Conservation (phyloP, 2,888 invertebrate genomes). For the Agonopterix heracliana region DNA sequence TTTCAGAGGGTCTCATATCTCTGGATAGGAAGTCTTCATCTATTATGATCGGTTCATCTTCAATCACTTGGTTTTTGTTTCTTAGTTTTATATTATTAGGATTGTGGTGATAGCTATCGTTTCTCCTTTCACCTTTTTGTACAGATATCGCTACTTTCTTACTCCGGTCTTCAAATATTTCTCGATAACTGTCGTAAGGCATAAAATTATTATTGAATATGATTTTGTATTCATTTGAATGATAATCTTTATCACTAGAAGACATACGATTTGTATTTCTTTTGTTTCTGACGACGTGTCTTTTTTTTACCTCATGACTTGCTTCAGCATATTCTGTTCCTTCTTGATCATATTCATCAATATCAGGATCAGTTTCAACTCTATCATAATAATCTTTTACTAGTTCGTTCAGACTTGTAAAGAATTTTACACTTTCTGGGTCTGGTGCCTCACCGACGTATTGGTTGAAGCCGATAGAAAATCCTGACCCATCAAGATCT, state of each 20-base stretch:
- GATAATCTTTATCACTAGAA: constrained; percentile 29
- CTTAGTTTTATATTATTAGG: not conserved
- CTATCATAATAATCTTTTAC: constrained; percentile 43
- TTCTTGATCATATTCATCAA: not conserved
- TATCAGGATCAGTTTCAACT: constrained; percentile 14
- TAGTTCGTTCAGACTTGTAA: constrained; percentile 33
- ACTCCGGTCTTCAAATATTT: constrained; percentile 28
- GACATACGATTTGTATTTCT: constrained; percentile 24
- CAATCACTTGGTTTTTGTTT: not conserved
- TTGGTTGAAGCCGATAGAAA: constrained; percentile 58
- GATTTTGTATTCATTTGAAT: constrained; percentile 39
- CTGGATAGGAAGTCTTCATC: constrained; percentile 36
- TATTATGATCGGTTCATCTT: constrained; percentile 18
- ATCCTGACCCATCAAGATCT: constrained; percentile 55
- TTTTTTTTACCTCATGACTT: not conserved
- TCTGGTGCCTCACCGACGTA: constrained; percentile 56
- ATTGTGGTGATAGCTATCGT: not conserved
- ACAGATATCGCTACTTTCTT: constrained; percentile 11
- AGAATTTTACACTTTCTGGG: constrained; percentile 47
- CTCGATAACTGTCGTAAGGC: constrained; percentile 34
- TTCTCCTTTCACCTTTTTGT: constrained; percentile 8
- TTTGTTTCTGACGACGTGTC: constrained; percentile 7
- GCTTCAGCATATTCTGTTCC: too few relatives aligned
- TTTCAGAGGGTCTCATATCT: constrained; percentile 42
- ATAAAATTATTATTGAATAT: constrained; percentile 30